Conservation (phyloP, 64 coral and sea anemone species). For the Platygyra sinensis region DNA sequence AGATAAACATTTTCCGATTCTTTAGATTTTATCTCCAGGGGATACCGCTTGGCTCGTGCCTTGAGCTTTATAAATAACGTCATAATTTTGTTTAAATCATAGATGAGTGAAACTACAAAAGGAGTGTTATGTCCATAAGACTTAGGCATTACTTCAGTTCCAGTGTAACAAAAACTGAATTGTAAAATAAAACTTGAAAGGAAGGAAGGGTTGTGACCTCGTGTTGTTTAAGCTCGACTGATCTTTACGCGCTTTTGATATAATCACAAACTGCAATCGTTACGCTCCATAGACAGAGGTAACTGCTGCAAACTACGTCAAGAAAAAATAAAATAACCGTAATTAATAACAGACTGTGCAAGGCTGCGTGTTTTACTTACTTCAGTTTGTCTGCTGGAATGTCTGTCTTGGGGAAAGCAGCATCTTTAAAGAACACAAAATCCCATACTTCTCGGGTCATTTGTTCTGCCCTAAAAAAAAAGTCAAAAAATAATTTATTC, state of each 20-base stretch:
- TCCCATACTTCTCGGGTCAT: slow-evolving; percentile 97
- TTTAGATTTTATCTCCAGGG: neutral
- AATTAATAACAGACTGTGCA: neutral
- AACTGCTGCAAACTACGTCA: neutral
- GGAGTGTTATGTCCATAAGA: too few relatives aligned
- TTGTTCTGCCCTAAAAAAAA: slow-evolving; percentile 83
- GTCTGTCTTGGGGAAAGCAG: slow-evolving; percentile 83
- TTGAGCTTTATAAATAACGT: neutral
- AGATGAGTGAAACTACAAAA: too few relatives aligned
- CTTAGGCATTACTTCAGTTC: too few relatives aligned
- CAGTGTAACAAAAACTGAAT: too few relatives aligned
- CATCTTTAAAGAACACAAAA: slow-evolving; percentile 89
- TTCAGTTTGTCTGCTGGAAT: slow-evolving; percentile 66
- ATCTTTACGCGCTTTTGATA: neutral
- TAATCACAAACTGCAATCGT: neutral
- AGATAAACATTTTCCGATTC: neutral
- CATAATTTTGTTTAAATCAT: neutral
- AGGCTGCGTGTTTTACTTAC: slow-evolving; percentile 55
- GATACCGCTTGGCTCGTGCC: neutral
- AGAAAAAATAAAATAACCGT: too few relatives aligned
- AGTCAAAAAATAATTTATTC: neutral
- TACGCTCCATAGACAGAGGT: neutral
- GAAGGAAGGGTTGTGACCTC: too few relatives aligned
- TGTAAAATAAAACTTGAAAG: too few relatives aligned
- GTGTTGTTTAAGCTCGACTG: too few relatives aligned